Base-by-base conservation (phyloP, 2,113 vertebrate genomes). In the Corythornis vintsioides region DNA sequence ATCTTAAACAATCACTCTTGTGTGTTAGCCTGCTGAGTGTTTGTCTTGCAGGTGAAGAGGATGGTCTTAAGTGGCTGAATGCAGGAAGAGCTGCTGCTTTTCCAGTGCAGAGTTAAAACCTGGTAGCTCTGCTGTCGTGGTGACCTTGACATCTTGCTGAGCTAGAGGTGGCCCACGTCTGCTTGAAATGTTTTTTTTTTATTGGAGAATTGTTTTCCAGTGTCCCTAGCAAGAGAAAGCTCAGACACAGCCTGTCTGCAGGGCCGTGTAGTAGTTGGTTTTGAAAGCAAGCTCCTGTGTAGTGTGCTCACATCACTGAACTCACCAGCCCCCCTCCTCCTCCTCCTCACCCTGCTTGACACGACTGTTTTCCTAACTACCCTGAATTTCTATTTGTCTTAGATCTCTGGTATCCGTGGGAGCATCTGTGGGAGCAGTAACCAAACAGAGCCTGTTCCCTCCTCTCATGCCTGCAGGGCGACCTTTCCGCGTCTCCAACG, bases 401-500 rank as follows among this genome's bases (percentile, higher is more conserved):
- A 98, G 98, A 91, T 98, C 98, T 56, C 94, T 98, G 86, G 93
- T 96, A 80, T 96, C 97, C 71, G 12, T 97, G 80, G 96, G 96
- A 95, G 65, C 97, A 2, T 97, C 97, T 25, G 79, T 98, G 83
- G 98, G 98, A 52, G 97, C 97, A 38, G 95, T 98, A 78, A 98
- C 98, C 13, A 97, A 92, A 85, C 97, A 96, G 72, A 96, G 97
- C 71, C 95, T 98, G 31, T 97, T 98, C 59, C 97, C 96, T 29
- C 94, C 98, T 45, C 94, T 98, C 72, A 90, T 94, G 77, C 94
- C 97, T 71, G 89, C 96, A n/a, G 89, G 97, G 16, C 96, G 98
- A 45, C 96, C 98, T 5, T 98, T 98, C 83, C 97, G 96, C 15
- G 98, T 99, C 38, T 98, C 98, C 13, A 98, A 97, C 42, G 96